Evolutionary conservation across 2,113 vertebrate genomes (phyloP), one percentile per base, ranked within the genome.

Genomic region (Budorcas taxicolor): DNA sequence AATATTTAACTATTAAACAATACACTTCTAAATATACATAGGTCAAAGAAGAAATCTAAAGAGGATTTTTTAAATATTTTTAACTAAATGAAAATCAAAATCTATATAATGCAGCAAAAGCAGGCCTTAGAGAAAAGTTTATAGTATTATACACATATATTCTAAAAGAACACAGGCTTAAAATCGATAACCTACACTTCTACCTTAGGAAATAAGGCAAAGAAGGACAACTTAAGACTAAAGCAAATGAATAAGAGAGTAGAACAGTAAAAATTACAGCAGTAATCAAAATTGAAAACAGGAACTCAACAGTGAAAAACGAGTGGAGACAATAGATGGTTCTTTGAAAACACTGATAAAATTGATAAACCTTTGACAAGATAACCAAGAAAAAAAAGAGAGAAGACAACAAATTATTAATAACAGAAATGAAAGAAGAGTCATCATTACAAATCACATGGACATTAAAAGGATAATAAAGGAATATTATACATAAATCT

Each of bases 141-240:
- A 92, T 50, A 92, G 83, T 57, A 71, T 1, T 31, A 31, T 27
- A 87, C 27, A 40, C 9, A 67, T 71, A 80, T 55, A 36, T 80
- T 64, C 86, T 57, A 85, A 90, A 95, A 87, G 57, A 58, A 86
- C 36, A 76, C 64, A 86, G 36, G 76, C 40, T 40, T 78, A 43
- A 92, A 92, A 87, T 81, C 36, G 86, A 43, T 55, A 91, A 62
- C 71, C 57, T 80, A 91, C 40, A 13, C 89, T 84, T 90, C 45
- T 60, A 93, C 36, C 45, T 76, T 84, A n/a, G 53, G 53, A 80
- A 89, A 89, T 58, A 93, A 95, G 16, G 84, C 50, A 84, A 93
- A 96, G 52, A 95, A 80, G 40, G 43, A 50, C 53, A 93, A 89
- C n/a, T 89, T 93, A 89, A 87, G 50, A 76, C 33, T 82, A 95